Evolutionary conservation across 2,113 vertebrate species (phyloP).

Genomic region (Phyllopteryx taeniolatus): DNA sequence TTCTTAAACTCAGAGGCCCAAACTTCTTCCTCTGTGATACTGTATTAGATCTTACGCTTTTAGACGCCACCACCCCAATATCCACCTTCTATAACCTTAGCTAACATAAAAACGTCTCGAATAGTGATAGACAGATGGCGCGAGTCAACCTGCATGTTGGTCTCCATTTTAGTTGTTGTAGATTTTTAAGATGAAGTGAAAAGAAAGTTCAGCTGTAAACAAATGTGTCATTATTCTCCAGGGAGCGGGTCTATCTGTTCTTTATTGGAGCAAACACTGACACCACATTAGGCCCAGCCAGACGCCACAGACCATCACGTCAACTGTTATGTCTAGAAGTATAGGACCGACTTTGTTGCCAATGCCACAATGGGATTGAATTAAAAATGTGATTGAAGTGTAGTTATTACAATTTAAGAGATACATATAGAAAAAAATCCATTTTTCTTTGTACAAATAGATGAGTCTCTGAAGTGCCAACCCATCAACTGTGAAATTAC

Average conservation of each 20-base stretch:
- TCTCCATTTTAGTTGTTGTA: not conserved
- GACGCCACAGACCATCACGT: not conserved
- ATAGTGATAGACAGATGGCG: not conserved
- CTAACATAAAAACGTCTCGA: not conserved
- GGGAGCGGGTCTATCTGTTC: not conserved
- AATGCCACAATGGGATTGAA: too few relatives aligned
- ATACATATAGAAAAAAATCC: too few relatives aligned
- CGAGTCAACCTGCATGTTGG: too few relatives aligned
- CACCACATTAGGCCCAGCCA: not conserved
- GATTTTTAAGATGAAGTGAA: not conserved
- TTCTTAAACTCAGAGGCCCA: conserved; percentile 3
- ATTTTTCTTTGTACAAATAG: not conserved
- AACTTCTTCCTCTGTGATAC: conserved; percentile 23
- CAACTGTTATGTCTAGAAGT: too few relatives aligned
- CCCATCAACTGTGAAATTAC: not conserved
- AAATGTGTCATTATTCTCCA: not conserved
- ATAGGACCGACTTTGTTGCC: too few relatives aligned
- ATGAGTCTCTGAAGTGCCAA: not conserved
- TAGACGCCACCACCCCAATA: not conserved
- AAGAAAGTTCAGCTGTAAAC: not conserved
- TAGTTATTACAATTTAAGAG: too few relatives aligned
- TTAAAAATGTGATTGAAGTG: not conserved
- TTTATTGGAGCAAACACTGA: not conserved
- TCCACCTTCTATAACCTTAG: not conserved
- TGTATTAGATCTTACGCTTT: conserved; percentile 39